These are phyloP conservation scores for Drosophila rufa DNA, from an alignment of 1,140 invertebrate genomes.

Conservation along the genomic window DNA sequence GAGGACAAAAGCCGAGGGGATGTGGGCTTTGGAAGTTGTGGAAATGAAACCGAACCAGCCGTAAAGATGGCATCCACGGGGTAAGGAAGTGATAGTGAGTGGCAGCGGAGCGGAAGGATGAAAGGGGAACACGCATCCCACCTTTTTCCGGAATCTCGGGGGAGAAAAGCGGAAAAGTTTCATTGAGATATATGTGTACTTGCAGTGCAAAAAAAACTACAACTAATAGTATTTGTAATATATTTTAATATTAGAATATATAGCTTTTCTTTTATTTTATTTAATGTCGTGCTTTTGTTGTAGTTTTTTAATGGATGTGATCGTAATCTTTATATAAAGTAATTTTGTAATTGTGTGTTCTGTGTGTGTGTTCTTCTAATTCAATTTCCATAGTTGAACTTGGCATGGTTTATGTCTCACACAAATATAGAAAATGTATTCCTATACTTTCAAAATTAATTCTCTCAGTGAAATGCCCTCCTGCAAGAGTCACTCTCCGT, in stretches of 20 bases:
- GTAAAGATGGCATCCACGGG: slow-evolving; percentile 37
- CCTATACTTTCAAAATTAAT: background rate
- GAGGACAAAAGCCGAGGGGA: slow-evolving; percentile 48
- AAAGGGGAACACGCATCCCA: slow-evolving; percentile 11
- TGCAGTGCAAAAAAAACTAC: background rate
- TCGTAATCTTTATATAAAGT: background rate
- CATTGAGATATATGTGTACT: background rate
- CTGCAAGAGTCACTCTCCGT: slow-evolving; percentile 24
- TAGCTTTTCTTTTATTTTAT: background rate
- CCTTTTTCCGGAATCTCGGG: slow-evolving; percentile 22
- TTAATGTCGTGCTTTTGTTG: too few species aligned
- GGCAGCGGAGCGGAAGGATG: background rate
- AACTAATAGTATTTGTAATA: background rate
- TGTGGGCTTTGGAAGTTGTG: slow-evolving; percentile 45
- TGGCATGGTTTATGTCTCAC: too few species aligned
- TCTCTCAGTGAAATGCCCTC: slow-evolving; percentile 3
- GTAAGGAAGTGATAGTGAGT: background rate
- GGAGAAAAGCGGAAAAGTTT: background rate
- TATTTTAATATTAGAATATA: background rate
- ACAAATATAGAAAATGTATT: too few species aligned
- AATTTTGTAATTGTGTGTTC: too few species aligned
- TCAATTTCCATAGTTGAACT: too few species aligned
- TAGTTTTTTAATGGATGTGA: background rate
- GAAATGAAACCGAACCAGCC: slow-evolving; percentile 59
- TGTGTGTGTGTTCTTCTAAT: too few species aligned